These are phyloP conservation scores for Pygmarrhopalites habei DNA, from an alignment of 1,140 invertebrate genomes.

Conservation along the genomic window DNA sequence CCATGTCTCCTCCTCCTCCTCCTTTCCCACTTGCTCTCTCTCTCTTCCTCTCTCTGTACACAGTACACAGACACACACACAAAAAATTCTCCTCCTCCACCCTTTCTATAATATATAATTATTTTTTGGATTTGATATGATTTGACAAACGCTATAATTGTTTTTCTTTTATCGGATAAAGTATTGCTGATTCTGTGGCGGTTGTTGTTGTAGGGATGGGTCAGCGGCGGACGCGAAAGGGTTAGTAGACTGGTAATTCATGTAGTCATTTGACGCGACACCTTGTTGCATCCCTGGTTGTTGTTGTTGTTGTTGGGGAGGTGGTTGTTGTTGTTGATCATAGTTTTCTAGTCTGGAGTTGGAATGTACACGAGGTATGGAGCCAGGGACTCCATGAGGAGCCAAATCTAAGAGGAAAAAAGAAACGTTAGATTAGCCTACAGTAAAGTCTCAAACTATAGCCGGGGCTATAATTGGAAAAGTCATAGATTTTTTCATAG, in stretches of 20 bases:
- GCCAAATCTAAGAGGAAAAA: no score
- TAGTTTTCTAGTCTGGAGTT: slow-evolving; percentile 22
- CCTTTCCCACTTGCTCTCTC: no score
- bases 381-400: slow-evolving; percentile 88
- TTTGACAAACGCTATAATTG: neutral
- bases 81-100: neutral
- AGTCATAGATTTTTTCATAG: no score
- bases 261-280: slow-evolving; percentile 1
- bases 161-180: slow-evolving; percentile 26
- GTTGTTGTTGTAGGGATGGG: neutral
- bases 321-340: slow-evolving; percentile 6
- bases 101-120: neutral
- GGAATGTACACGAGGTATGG: slow-evolving; percentile 16
- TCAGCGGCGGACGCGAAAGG: slow-evolving; percentile 12
- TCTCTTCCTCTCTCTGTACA: slow-evolving; percentile 46
- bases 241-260: slow-evolving; percentile 22
- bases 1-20: no score
- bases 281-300: neutral
- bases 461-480: no score
- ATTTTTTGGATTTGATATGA: neutral
- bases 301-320: slow-evolving; percentile 16
- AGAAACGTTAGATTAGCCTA: no score
- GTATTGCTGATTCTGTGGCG: slow-evolving; percentile 18
- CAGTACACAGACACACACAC: neutral
- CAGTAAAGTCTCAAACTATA: no score